These are phyloP conservation scores for Neodiprion virginianus DNA, from an alignment of 1,140 invertebrate genomes.

Conservation along the genomic window DNA sequence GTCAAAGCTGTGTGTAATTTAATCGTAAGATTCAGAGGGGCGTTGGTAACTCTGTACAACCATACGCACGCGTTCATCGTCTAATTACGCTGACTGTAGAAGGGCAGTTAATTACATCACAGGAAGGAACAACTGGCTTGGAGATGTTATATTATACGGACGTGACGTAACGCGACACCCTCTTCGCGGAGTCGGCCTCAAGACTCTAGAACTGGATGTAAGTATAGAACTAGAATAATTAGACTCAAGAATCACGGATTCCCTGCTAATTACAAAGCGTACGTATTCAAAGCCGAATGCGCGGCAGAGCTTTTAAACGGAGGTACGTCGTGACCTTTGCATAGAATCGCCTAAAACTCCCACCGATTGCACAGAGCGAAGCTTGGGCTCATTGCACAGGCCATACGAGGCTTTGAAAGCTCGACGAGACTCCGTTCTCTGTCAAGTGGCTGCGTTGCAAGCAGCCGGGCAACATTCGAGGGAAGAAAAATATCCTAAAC, in stretches of 20 bases:
- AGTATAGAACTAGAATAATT: slow-evolving; percentile 3
- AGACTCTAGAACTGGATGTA: neutral
- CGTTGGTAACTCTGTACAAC: neutral
- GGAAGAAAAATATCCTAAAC: too few relatives aligned
- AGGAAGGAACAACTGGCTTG: neutral
- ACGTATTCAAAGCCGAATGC: neutral
- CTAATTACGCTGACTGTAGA: neutral
- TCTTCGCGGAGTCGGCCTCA: neutral
- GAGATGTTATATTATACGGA: neutral
- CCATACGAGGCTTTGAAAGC: neutral
- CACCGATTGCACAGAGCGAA: too few relatives aligned
- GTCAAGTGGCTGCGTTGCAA: too few relatives aligned
- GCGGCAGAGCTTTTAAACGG: neutral
- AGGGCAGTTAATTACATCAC: neutral
- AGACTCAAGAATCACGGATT: neutral
- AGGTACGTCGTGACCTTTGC: neutral
- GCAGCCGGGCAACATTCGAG: too few relatives aligned
- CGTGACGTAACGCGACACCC: neutral
- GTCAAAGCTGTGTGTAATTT: too few relatives aligned
- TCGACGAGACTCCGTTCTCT: too few relatives aligned
- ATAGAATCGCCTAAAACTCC: too few relatives aligned
- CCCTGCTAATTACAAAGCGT: neutral
- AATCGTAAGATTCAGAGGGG: too few relatives aligned
- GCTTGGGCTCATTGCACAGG: neutral
- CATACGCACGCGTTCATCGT: neutral